These are phyloP conservation scores for Entosphenus tridentatus DNA, from an alignment of 2,113 vertebrate genomes.

Conservation along the genomic window DNA sequence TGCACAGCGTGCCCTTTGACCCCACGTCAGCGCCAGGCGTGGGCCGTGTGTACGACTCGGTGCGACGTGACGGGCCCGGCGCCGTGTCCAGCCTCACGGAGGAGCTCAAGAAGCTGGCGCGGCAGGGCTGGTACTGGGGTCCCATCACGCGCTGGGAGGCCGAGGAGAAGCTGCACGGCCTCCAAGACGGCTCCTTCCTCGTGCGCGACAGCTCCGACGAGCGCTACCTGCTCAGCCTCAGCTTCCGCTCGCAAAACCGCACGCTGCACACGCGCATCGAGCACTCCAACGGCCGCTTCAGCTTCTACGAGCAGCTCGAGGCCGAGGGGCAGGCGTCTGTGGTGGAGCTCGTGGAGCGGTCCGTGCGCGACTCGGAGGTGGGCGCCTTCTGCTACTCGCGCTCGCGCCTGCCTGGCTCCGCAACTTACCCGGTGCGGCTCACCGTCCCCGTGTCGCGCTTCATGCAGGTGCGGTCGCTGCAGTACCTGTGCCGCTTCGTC, in stretches of 20 bases:
- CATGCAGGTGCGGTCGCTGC: conserved; percentile 96
- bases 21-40: conserved; percentile 73
- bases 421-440: conserved; percentile 78
- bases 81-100: conserved; percentile 85
- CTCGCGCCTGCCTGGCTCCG: conserved; percentile 82
- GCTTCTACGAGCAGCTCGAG: conserved; percentile 39
- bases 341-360: conserved; percentile 86
- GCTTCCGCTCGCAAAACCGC: conserved; percentile 79
- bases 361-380: conserved; percentile 88
- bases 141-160: conserved; percentile 96
- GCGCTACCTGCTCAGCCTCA: conserved; percentile 84
- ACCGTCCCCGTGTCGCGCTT: conserved; percentile 88
- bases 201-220: conserved; percentile 90
- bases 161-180: conserved; percentile 86
- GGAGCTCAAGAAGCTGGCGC: conserved; percentile 56
- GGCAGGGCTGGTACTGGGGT: conserved; percentile 95
- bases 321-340: conserved; percentile 92
- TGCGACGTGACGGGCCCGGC: conserved; percentile 61
- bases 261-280: conserved; percentile 88
- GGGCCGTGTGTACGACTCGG: conserved; percentile 72
- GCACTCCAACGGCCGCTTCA: conserved; percentile 50
- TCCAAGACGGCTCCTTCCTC: conserved; percentile 75
- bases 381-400: conserved; percentile 94
- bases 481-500: conserved; percentile 94
- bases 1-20: conserved; percentile 31